Evolutionary conservation across 1,140 invertebrate species (phyloP).

Genomic region (Samia ricini): DNA sequence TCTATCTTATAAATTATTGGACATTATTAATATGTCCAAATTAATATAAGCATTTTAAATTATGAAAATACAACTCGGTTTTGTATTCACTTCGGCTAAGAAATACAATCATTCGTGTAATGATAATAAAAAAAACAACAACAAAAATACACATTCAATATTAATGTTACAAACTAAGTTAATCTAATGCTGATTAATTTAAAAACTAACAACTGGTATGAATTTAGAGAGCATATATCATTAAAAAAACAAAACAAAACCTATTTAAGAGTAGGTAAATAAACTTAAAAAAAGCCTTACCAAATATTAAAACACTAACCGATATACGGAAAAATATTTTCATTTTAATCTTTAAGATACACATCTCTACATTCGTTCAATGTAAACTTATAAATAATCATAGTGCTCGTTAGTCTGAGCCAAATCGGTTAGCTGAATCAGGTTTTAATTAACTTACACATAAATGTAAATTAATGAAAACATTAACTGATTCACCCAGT

Average conservation of each 20-base stretch:
- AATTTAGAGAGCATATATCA: too few species aligned
- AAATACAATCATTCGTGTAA: too few species aligned
- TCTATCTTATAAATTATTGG: too few species aligned
- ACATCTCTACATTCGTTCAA: background rate
- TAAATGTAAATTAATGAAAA: background rate
- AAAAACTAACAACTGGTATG: too few species aligned
- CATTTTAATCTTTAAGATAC: background rate
- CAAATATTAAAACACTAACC: background rate
- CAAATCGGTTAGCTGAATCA: background rate
- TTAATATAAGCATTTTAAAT: too few species aligned
- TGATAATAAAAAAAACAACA: too few species aligned
- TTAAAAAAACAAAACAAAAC: background rate
- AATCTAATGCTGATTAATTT: too few species aligned
- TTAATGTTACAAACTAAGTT: too few species aligned
- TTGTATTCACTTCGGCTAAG: too few species aligned
- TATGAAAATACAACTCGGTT: too few species aligned
- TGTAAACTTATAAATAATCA: background rate
- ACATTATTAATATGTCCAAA: too few species aligned
- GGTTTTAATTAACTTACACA: background rate
- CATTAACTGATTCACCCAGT: background rate
- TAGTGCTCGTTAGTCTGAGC: background rate
- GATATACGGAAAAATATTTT: background rate
- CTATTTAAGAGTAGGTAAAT: background rate
- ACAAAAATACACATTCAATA: too few species aligned
- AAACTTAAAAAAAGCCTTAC: background rate